Evolutionary conservation across 1,140 invertebrate genomes (phyloP), one percentile per base, ranked within the genome.

Genomic region (Tribolium castaneum): DNA sequence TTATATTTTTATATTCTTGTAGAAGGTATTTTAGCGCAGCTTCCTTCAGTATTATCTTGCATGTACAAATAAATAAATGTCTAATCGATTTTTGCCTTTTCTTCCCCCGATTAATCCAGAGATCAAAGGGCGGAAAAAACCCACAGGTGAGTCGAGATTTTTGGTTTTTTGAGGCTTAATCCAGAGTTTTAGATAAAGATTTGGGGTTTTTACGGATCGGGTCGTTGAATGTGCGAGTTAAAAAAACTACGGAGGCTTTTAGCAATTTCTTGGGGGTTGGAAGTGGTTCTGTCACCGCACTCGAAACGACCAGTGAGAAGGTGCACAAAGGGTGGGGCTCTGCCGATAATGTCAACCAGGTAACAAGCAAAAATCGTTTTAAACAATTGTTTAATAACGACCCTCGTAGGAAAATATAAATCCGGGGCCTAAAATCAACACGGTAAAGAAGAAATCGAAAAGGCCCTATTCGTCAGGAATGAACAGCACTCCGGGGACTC

Each of bases 221-320:
- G 80, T 97, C 96, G 6, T 87, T 97, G 84, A 97, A 97, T 88
- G 95, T 97, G 45, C 91, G 95, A 84, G 95, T 97, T 83, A 96
- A 97, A 88, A 95, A 94, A 86, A 96, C 95, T 19, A 96, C 95
- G 51, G 95, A 96, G 85, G 94, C 94, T 1, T 95, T 96, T 89
- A 96, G 94, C 87, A 94, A 95, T 83, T 95, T 96, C 85, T 88
- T 96, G 80, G 94, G 94, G 79, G 94, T 94, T 79, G 92, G 94
- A 7, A 87, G 87, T 70, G 87, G 88, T 34, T 87, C 79, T 12
- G 72, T 86, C 3, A 85, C 54, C 76, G 80, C 85, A 5, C 77
- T 81, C 6, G 85, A 87, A 62, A 62, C 80, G 0, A 76, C 80
- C 6, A 70, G 78, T 0, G 90, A 92, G 35, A 91, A 92, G 85